phyloP scores from a whole-genome alignment of 2,797 vertebrate genomes.

The Macrochelys suwanniensis region DNA sequence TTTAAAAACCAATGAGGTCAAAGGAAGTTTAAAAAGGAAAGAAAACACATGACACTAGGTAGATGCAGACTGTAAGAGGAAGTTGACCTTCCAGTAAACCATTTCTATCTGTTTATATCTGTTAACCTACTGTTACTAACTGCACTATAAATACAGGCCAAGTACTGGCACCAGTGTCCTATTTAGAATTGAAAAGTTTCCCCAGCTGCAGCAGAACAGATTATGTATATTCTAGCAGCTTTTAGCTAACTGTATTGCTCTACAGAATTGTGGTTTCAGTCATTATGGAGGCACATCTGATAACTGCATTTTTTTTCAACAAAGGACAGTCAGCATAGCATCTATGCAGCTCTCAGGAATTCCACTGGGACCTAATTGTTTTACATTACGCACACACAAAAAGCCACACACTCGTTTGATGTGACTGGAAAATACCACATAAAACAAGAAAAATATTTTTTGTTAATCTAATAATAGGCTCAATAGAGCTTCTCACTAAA shows the following conservation, averaged over 20 bases:
- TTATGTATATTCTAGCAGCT: not conserved
- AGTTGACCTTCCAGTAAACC: not conserved
- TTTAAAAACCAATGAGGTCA: not conserved
- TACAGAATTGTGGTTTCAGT: not conserved
- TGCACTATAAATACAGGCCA: not conserved
- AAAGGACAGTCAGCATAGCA: not conserved
- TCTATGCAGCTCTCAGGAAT: not conserved
- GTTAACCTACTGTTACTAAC: not conserved
- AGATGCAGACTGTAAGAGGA: too few species aligned
- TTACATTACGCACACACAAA: not conserved
- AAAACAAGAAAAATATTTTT: not conserved
- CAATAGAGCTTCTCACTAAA: not conserved
- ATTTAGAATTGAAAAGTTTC: not conserved
- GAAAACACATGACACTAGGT: not conserved
- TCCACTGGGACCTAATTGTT: not conserved
- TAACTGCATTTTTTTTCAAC: not conserved
- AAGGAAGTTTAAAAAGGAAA: not conserved
- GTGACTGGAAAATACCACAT: constrained; percentile 4
- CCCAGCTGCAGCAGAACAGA: not conserved
- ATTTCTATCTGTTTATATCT: not conserved
- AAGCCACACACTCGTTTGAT: not conserved
- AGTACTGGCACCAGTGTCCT: not conserved
- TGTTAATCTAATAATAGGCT: not conserved
- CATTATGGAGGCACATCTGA: not conserved
- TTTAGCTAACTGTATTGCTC: not conserved